Percentiles rank a stretch among this genome's conserved stretches.
Conservation (phyloP, 2,113 vertebrate genomes). For the Cephalophus harveyi region DNA sequence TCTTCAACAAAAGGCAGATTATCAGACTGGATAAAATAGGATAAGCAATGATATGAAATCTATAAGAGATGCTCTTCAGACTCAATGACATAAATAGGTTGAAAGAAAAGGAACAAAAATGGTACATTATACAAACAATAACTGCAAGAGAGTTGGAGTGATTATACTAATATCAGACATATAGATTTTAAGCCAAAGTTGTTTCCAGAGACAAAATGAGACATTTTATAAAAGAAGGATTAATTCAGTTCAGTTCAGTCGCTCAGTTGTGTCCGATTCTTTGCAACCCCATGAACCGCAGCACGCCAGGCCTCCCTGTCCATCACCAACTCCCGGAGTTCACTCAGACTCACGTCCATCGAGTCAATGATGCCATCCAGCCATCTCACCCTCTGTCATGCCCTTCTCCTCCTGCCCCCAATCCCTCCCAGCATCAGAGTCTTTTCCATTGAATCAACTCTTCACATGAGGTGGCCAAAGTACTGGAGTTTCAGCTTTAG, state of each 20-base stretch:
- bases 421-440: not conserved
- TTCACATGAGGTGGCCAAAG: not conserved
- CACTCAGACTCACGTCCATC: not conserved
- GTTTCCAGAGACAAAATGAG: not conserved
- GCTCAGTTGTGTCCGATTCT: rapidly evolving
- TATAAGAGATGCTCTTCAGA: not conserved
- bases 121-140: not conserved
- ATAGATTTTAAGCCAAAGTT: not conserved
- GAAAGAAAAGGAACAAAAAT: not conserved
- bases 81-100: not conserved
- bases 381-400: not conserved
- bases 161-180: not conserved
- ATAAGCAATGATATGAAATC: not conserved
- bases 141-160: not conserved
- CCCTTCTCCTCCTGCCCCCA: not conserved
- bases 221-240: not conserved
- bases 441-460: not conserved
- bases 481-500: not conserved
- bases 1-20: not conserved
- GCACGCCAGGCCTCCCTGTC: not conserved
- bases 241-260: not conserved
- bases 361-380: not conserved
- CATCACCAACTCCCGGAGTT: not conserved
- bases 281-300: not conserved
- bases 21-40: not conserved